These are phyloP conservation scores for Folsomia manolachei DNA, from an alignment of 2,888 invertebrate species.

Conservation along the genomic window DNA sequence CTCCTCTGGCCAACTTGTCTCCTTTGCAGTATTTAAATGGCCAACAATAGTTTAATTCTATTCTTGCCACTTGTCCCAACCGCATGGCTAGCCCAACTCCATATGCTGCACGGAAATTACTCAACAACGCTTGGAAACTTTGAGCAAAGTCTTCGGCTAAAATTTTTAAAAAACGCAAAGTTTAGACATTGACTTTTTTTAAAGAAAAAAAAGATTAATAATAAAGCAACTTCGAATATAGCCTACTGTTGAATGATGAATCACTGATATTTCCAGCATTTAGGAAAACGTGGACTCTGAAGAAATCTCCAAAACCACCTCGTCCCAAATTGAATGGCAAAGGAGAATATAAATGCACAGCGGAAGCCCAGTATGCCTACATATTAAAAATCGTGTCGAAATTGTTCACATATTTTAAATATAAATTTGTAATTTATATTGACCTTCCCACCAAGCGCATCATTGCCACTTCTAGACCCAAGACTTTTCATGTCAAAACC, in stretches of 20 bases:
- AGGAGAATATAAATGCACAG: slow-evolving; percentile 82
- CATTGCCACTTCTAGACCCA: slow-evolving; percentile 77
- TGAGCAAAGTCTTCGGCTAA: slow-evolving; percentile 51
- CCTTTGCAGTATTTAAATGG: slow-evolving; percentile 67
- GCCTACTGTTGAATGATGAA: slow-evolving; percentile 37
- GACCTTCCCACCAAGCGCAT: slow-evolving; percentile 69
- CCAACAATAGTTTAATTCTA: slow-evolving; percentile 92
- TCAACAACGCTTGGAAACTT: slow-evolving; percentile 52
- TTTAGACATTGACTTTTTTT: no score
- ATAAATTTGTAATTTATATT: slow-evolving; percentile 36
- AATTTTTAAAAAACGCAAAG: slow-evolving; percentile 9
- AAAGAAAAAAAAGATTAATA: no score
- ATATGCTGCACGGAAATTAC: slow-evolving; percentile 63
- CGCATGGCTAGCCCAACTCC: slow-evolving; percentile 83
- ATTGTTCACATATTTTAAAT: slow-evolving; percentile 19
- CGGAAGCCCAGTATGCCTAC: slow-evolving; percentile 79
- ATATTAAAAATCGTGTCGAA: slow-evolving; percentile 50
- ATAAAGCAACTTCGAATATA: not conserved
- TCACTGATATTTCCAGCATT: slow-evolving; percentile 80
- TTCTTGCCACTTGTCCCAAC: slow-evolving; percentile 77
- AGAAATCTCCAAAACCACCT: slow-evolving; percentile 76
- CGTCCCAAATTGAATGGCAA: slow-evolving; percentile 79
- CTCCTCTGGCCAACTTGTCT: slow-evolving; percentile 67
- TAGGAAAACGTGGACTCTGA: slow-evolving; percentile 83
- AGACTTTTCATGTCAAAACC: slow-evolving; percentile 86